Evolutionary conservation across 1,140 invertebrate genomes (phyloP), one percentile per base, ranked within the genome.

Genomic region (Sitodiplosis mosellana): DNA sequence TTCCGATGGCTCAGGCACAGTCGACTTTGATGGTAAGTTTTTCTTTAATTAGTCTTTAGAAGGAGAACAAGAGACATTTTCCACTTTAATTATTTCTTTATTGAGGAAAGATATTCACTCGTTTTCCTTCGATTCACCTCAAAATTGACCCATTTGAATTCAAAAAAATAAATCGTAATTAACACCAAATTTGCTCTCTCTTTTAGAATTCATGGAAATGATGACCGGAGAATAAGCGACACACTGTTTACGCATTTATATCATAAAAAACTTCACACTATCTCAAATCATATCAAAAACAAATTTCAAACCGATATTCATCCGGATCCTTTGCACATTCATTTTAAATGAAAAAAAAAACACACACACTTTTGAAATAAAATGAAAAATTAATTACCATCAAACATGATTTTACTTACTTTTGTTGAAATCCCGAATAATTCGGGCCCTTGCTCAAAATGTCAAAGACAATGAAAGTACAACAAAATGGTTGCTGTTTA

Each of bases 201-300:
- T 85, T 84, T 50, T 75, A 89, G 86, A 90, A 75, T 90, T 91
- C 70, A 89, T 91, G 86, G 87, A 89, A 66, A 90, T 91, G 87
- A 91, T 91, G 87, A 89, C 86, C 51, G 87, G 86, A 67, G 84
- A 89, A 78, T 85, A 84, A 78, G 27, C 27, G 10, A 27, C 10
- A 27, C 10, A 27, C 10, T 27, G 3, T 27, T 27, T 27, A 27
- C 3, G 27, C 27, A 27, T 27, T 27, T 27, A 27, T 27, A 27
- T 27, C 27, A 27, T 27, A 47, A 6, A 46, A 46, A 42, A 8
- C 10, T 19, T 22, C 6, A 18, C 22, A 18, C 19, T 11, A 20
- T 44, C 18, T 18, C n/a, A 20, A 44, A 19, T 19, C n/a, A 40
- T 12, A 17, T 40, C n/a, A 40, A 15, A 40, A 5, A 40, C 7